Conservation (phyloP, 2,888 invertebrate genomes). For the Trisateles emortualis region DNA sequence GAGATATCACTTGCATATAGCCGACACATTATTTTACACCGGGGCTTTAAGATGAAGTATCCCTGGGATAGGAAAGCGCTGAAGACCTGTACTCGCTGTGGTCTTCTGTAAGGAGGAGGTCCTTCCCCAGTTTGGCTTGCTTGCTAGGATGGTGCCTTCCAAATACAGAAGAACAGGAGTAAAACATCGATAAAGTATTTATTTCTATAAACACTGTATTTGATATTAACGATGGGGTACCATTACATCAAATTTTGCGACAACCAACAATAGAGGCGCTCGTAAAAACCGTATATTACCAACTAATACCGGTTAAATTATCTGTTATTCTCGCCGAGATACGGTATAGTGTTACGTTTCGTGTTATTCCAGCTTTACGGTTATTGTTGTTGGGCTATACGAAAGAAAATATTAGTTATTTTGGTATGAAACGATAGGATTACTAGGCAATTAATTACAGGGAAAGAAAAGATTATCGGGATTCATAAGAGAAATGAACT, state of each 20-base stretch:
- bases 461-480: neutral
- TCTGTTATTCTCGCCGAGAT: conserved; percentile 16
- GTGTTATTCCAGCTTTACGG: conserved; percentile 9
- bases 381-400: conserved; percentile 2
- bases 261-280: conserved; percentile 32
- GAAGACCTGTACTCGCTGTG: no score
- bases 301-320: conserved; percentile 32
- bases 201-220: neutral
- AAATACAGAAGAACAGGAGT: no score
- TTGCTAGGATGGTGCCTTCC: no score
- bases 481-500: neutral
- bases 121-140: no score
- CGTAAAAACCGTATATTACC: conserved; percentile 43
- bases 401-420: neutral
- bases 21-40: no score
- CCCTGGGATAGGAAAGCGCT: no score
- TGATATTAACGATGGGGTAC: neutral
- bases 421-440: neutral
- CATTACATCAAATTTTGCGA: conserved; percentile 30
- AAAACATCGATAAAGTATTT: neutral
- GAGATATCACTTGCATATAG: no score
- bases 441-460: neutral
- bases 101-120: no score
- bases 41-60: no score
- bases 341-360: conserved; percentile 3